phyloP scores from a whole-genome alignment of 2,113 vertebrate species.

The Colaptes auratus region DNA sequence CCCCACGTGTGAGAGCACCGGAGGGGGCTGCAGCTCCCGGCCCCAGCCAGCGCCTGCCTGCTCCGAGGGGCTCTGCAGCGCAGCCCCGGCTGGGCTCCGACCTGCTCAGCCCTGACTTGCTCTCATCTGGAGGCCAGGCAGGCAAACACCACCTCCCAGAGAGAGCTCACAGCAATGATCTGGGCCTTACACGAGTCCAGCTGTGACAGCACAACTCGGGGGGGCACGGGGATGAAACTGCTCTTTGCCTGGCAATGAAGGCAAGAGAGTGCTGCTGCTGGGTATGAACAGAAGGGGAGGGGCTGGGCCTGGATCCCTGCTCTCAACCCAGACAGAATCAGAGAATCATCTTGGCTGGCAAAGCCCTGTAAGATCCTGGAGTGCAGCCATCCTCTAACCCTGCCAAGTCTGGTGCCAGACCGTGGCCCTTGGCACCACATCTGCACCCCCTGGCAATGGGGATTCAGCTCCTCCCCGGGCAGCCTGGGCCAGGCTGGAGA shows the following conservation, averaged over 20 bases:
- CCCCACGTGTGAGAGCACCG: constrained; percentile 9
- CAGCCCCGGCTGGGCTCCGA: not conserved
- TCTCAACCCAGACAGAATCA: not conserved
- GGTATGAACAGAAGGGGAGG: not conserved
- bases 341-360: no score
- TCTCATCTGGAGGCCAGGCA: not conserved
- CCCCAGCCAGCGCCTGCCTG: not conserved
- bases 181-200: not conserved
- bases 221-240: not conserved
- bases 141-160: not conserved
- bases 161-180: not conserved
- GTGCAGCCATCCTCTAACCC: no score
- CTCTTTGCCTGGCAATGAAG: not conserved
- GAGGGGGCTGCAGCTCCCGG: not conserved
- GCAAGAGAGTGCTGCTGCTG: not conserved
- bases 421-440: no score
- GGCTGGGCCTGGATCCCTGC: not conserved
- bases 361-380: no score
- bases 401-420: no score
- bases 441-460: no score
- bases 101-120: not conserved
- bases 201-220: not conserved
- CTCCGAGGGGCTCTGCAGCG: not conserved
- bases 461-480: no score
- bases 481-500: no score